These are phyloP conservation scores for Ardeotis arabs DNA, from an alignment of 2,113 vertebrate genomes.

Conservation along the genomic window DNA sequence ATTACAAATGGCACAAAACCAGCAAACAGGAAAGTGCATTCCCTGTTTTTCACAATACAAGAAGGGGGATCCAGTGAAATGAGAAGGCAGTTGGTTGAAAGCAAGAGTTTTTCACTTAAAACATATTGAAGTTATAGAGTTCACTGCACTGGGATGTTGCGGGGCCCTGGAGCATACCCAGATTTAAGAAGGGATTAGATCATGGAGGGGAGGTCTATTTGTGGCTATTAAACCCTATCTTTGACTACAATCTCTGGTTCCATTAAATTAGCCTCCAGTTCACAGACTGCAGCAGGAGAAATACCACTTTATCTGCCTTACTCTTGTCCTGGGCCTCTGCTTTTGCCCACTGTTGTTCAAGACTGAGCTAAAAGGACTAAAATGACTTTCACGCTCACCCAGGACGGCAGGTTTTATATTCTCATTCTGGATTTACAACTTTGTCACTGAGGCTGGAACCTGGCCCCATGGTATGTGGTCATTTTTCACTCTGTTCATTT, in stretches of 20 bases:
- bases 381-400: background rate
- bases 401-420: background rate
- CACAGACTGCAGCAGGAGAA: background rate
- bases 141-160: background rate
- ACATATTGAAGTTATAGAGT: background rate
- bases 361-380: background rate
- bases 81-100: background rate
- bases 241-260: background rate
- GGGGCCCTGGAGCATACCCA: background rate
- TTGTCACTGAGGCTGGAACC: slow-evolving; percentile 1
- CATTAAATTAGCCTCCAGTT: background rate
- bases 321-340: background rate
- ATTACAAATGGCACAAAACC: background rate
- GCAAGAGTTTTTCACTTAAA: background rate
- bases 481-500: slow-evolving; percentile 64
- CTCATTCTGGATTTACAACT: slow-evolving; percentile 39
- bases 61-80: background rate
- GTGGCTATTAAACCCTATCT: background rate
- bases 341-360: background rate
- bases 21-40: background rate
- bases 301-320: background rate
- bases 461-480: background rate
- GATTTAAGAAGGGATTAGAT: background rate
- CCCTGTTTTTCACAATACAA: background rate
- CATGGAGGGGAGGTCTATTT: background rate